phyloP scores from a whole-genome alignment of 2,113 vertebrate species.

The Tricholaema leucomelas region DNA sequence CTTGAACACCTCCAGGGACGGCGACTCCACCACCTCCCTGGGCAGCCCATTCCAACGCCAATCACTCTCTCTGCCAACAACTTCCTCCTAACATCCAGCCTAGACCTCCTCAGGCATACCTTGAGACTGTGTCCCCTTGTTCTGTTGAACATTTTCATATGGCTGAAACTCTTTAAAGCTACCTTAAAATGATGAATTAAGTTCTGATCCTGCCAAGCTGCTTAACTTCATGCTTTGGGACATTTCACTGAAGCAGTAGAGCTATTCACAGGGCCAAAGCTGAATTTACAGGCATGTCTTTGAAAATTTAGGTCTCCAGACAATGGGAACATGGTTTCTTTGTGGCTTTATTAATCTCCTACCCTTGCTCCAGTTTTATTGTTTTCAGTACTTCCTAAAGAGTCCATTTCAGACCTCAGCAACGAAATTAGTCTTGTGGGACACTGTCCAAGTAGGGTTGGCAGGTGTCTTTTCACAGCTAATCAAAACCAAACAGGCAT shows the following conservation, averaged over 20 bases:
- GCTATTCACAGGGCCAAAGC: neutral
- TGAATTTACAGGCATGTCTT: neutral
- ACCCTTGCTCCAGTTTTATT: neutral
- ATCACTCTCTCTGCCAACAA: too few species aligned
- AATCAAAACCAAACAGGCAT: neutral
- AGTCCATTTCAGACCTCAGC: neutral
- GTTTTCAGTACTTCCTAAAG: neutral
- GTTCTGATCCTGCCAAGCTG: neutral
- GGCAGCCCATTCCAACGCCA: too few species aligned
- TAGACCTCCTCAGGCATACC: too few species aligned
- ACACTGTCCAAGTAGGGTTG: neutral
- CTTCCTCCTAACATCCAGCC: too few species aligned
- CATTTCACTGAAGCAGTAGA: neutral
- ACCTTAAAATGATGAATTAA: neutral
- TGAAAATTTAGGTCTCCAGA: neutral
- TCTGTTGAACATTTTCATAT: neutral
- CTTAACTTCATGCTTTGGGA: neutral
- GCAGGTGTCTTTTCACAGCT: neutral
- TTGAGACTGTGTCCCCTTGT: too few species aligned
- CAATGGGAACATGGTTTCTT: neutral
- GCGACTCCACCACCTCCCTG: too few species aligned
- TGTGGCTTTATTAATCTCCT: neutral
- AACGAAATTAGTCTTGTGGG: neutral
- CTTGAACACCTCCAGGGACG: too few species aligned
- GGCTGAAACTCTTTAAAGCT: neutral